These are phyloP conservation scores for Protobothrops mucrosquamatus DNA, from an alignment of 2,113 vertebrate genomes.

Conservation along the genomic window DNA sequence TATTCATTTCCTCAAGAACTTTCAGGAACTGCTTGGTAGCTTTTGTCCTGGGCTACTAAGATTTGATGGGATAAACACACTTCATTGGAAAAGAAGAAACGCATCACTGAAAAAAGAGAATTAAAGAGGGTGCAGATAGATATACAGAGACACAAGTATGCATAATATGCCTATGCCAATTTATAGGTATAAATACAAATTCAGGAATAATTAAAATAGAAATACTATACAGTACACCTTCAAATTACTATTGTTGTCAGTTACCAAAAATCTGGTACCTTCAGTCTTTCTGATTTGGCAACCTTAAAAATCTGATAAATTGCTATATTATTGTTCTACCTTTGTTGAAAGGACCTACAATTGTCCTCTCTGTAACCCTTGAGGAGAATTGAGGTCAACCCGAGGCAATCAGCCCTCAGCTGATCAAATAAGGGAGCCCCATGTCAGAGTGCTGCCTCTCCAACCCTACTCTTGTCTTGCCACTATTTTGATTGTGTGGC, in stretches of 20 bases:
- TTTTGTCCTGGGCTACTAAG: background rate
- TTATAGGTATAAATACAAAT: background rate
- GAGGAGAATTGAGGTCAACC: background rate
- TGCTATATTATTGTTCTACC: background rate
- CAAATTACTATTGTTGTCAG: background rate
- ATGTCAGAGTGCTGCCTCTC: background rate
- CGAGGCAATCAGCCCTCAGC: background rate
- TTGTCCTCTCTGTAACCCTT: background rate
- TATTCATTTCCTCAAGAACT: background rate
- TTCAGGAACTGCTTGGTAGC: background rate
- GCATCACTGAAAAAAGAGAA: background rate
- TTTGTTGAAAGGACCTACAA: background rate
- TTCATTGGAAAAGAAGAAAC: background rate
- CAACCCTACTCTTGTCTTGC: background rate
- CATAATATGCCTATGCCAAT: background rate
- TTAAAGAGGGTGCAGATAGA: background rate
- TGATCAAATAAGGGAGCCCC: background rate
- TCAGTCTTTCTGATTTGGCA: background rate
- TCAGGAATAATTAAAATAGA: background rate
- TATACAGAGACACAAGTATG: background rate
- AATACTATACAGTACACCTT: background rate
- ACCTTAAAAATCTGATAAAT: background rate
- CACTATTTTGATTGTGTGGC: background rate
- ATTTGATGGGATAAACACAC: background rate
- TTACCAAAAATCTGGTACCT: background rate